These are phyloP conservation scores for Catocala fraxini DNA, from an alignment of 2,888 invertebrate genomes.

Conservation along the genomic window DNA sequence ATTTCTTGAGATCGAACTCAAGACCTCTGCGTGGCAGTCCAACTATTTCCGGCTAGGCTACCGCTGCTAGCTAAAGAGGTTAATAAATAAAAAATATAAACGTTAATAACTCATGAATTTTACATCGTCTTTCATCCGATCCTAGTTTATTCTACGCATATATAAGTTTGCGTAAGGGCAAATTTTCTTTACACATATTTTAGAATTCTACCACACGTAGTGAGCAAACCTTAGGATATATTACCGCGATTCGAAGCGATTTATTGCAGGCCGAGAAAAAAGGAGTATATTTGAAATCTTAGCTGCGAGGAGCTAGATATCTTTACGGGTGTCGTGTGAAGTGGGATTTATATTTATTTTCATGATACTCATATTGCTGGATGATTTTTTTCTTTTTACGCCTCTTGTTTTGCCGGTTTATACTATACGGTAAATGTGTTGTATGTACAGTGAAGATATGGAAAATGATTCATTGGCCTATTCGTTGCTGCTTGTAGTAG, in stretches of 20 bases:
- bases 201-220: slow-evolving; percentile 64
- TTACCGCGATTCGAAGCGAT: slow-evolving; percentile 60
- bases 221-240: slow-evolving; percentile 63
- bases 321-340: slow-evolving; percentile 49
- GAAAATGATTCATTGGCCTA: slow-evolving; percentile 18
- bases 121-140: not conserved
- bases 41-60: too few species aligned
- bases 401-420: slow-evolving; percentile 23
- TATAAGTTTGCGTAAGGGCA: slow-evolving; percentile 40
- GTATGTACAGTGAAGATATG: slow-evolving; percentile 16
- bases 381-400: slow-evolving; percentile 29
- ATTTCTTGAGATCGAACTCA: too few species aligned
- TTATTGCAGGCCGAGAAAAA: slow-evolving; percentile 60
- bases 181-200: slow-evolving; percentile 62
- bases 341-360: slow-evolving; percentile 50
- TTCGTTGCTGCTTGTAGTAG: slow-evolving; percentile 3
- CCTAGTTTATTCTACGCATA: slow-evolving; percentile 37
- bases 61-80: too few species aligned
- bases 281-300: slow-evolving; percentile 59
- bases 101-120: too few species aligned
- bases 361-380: slow-evolving; percentile 44
- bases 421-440: slow-evolving; percentile 23
- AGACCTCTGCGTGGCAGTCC: too few species aligned
- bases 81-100: too few species aligned
- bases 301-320: slow-evolving; percentile 51